Base-by-base conservation (phyloP, 2,888 invertebrate species). In the Celastrina argiolus region DNA sequence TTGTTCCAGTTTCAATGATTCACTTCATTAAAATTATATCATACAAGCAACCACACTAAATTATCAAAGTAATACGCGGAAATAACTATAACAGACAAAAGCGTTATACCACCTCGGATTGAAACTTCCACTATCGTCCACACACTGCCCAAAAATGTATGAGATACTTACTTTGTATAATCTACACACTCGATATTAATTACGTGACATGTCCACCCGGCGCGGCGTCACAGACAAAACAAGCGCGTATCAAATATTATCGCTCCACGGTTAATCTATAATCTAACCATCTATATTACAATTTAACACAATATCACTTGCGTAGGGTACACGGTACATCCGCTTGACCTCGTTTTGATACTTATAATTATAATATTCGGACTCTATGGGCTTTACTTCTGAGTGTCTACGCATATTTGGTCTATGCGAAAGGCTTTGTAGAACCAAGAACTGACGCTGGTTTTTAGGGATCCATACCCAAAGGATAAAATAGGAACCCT, bases 171-270 rank as follows among this genome's bases (percentile, higher is more conserved):
- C 51, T 51, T 51, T 14, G 26, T 51, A 51, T 22, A 22, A 51
- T 51, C 22, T 22, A 22, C 51, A 51, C 51, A 51, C 51, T 51
- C 14, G 42, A 45, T 45, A 45, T 63, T 63, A 56, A 63, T 36
- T 66, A 64, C 66, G 56, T 66, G 64, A 70, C 65, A 64, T 70
- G 69, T 69, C 69, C 68, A 69, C 68, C 66, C 70, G 39, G 64
- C 36, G 42, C 63, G 63, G 67, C 64, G 72, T 68, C 67, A 67
- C 56, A 69, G 67, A 71, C 71, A 72, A 71, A 74, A 74, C 72
- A 68, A 72, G 69, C 70, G 68, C 67, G 70, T 70, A 51, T 51
- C 51, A 51, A 51, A 2, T 22, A 26, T 51, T 51, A 51, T 51
- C 51, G 26, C 22, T 22, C 3, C 22, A 0, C 12, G 22, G 51